Base-by-base conservation (phyloP, 1,140 invertebrate species). In the Lepidurus apus region DNA sequence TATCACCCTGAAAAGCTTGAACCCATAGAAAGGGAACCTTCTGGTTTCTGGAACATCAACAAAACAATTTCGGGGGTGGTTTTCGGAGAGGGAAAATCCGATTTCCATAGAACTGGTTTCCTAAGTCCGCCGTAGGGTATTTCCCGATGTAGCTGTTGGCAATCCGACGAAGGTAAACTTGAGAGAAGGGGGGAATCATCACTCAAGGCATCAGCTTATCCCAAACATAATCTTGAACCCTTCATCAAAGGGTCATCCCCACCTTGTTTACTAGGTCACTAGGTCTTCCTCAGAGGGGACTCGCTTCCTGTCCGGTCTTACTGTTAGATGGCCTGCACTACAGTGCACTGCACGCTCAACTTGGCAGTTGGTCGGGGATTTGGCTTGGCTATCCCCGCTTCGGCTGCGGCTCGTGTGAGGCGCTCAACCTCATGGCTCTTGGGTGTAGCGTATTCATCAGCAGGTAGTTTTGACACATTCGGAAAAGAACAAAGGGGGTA, bases 231-330 rank as follows among this genome's bases (percentile, higher is more conserved):
- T 7, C 6, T 7, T 65, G 53, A 65, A 65, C 53, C 21, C 53
- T 65, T 65, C 53, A 65, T 65, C 53, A 6, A n/a, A 21, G 10
- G 47, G 47, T 65, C 47, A 65, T 7, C n/a, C 53, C 53, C 53
- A 65, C n/a, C 34, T 65, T 65, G 53, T 65, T 65, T 65, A 65
- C 53, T 65, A 65, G 53, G 53, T 65, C 53, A 65, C 53, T 65
- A 65, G 53, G 53, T 65, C 53, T 21, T 65, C 53, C 53, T 21
- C 34, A 34, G 3, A 34, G 34, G 1, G 53, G 21, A 65, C 17
- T n/a, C 53, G n/a, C 53, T 65, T 65, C 53, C 53, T 65, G 53
- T 65, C 53, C 13, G 17, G n/a, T 65, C 53, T 34, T 65, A 65
- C 53, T 65, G 53, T 65, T 65, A 65, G 53, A 21, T 65, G 53